Evolutionary conservation across 2,888 invertebrate species (phyloP), one percentile per base, ranked within the genome.

Genomic region (Phrixothrix hirtus): DNA sequence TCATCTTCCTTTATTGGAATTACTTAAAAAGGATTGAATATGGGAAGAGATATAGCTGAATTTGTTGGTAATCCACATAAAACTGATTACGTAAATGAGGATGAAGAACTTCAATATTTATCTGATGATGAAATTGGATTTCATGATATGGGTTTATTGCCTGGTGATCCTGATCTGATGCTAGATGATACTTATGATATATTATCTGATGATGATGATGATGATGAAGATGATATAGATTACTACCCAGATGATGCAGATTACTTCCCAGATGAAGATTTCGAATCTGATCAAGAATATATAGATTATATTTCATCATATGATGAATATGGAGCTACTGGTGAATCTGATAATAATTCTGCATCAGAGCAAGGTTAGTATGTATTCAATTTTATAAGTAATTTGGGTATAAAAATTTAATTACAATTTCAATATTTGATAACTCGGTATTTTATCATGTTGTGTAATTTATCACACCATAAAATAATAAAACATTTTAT

Each of bases 351-450:
- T n/a, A n/a, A n/a, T 9, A 57, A 59, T 38, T 42, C 55, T 11
- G 62, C 59, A 26, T 59, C 60, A 50, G 62, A 49, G 14, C 36
- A 36, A 31, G 49, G 49, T 50, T 5, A n/a, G 34, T 42, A 25
- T 13, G 1, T n/a, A n/a, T n/a, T n/a, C n/a, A n/a, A n/a, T n/a
- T n/a, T n/a, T n/a, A n/a, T n/a, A n/a, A n/a, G n/a, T n/a, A n/a
- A n/a, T n/a, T n/a, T n/a, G n/a, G n/a, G n/a, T n/a, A n/a, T n/a
- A n/a, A n/a, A n/a, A n/a, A n/a, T n/a, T n/a, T n/a, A n/a, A n/a
- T n/a, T n/a, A n/a, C n/a, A n/a, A n/a, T n/a, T n/a, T n/a, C n/a
- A n/a, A n/a, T n/a, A n/a, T n/a, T n/a, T n/a, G n/a, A n/a, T n/a
- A n/a, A n/a, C n/a, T n/a, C n/a, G n/a, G n/a, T n/a, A n/a, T n/a